These are phyloP conservation scores for Muntiacus reevesi DNA, from an alignment of 2,113 vertebrate species.

Conservation along the genomic window DNA sequence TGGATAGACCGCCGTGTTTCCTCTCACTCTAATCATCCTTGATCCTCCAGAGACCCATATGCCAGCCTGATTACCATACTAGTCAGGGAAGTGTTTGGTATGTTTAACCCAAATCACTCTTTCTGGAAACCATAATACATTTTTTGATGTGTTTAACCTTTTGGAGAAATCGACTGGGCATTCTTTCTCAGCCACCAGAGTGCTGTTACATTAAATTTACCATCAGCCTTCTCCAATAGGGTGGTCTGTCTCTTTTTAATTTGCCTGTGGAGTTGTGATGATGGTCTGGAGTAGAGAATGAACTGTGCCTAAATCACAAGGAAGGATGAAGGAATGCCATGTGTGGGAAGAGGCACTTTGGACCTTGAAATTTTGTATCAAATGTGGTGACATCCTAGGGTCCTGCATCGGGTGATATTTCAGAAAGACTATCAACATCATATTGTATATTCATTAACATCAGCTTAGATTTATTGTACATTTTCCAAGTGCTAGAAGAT, in stretches of 20 bases:
- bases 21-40: background rate
- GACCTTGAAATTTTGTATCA: background rate
- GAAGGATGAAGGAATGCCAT: background rate
- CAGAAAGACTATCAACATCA: background rate
- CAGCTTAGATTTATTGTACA: background rate
- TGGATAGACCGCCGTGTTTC: background rate
- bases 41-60: background rate
- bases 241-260: background rate
- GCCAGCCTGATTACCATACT: background rate
- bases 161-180: background rate
- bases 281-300: background rate
- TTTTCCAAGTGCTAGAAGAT: background rate
- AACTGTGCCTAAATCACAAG: background rate
- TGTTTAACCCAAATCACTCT: constrained; percentile 28
- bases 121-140: constrained; percentile 9
- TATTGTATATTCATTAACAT: background rate
- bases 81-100: background rate
- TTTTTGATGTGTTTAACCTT: background rate
- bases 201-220: background rate
- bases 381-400: background rate
- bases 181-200: background rate
- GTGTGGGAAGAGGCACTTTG: background rate
- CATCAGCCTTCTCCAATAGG: background rate
- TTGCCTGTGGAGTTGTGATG: background rate
- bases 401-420: background rate